phyloP scores from a whole-genome alignment of 1,140 invertebrate species.

The Drosophila subobscura region DNA sequence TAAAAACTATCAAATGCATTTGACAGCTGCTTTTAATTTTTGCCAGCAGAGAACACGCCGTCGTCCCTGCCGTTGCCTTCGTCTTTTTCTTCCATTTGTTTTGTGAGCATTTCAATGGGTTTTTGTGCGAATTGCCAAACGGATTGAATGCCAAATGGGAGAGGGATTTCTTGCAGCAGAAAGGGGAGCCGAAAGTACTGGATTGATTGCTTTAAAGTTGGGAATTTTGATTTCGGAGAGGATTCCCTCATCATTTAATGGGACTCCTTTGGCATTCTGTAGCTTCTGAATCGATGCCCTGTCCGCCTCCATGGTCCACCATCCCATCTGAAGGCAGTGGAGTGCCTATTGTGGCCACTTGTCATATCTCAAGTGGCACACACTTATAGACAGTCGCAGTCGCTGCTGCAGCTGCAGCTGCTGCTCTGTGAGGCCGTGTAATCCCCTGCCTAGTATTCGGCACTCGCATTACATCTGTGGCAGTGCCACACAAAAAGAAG shows the following conservation, averaged over 20 bases:
- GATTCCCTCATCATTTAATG: too few relatives aligned
- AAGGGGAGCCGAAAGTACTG: slow-evolving; percentile 1
- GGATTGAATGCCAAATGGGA: slow-evolving; percentile 17
- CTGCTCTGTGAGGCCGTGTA: slow-evolving; percentile 36
- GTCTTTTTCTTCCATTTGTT: slow-evolving; percentile 32
- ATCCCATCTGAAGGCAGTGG: background rate
- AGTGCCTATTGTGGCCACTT: slow-evolving; percentile 12
- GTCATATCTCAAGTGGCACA: slow-evolving; percentile 34
- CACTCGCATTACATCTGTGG: slow-evolving; percentile 51
- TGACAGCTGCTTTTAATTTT: slow-evolving; percentile 75
- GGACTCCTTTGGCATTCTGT: background rate
- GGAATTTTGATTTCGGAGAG: background rate
- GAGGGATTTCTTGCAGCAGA: background rate
- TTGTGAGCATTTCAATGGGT: slow-evolving; percentile 32
- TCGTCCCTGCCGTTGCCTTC: background rate
- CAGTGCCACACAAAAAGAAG: slow-evolving; percentile 18
- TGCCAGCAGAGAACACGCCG: slow-evolving; percentile 30
- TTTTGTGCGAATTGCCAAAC: slow-evolving; percentile 28
- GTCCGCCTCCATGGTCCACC: background rate
- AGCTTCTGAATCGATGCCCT: background rate
- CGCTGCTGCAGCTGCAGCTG: background rate
- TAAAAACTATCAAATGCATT: slow-evolving; percentile 74
- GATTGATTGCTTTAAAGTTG: slow-evolving; percentile 38
- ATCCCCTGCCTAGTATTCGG: slow-evolving; percentile 34
- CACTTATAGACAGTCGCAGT: slow-evolving; percentile 38